These are phyloP conservation scores for Acanthochromis polyacanthus DNA, from an alignment of 2,113 vertebrate genomes.

Conservation along the genomic window DNA sequence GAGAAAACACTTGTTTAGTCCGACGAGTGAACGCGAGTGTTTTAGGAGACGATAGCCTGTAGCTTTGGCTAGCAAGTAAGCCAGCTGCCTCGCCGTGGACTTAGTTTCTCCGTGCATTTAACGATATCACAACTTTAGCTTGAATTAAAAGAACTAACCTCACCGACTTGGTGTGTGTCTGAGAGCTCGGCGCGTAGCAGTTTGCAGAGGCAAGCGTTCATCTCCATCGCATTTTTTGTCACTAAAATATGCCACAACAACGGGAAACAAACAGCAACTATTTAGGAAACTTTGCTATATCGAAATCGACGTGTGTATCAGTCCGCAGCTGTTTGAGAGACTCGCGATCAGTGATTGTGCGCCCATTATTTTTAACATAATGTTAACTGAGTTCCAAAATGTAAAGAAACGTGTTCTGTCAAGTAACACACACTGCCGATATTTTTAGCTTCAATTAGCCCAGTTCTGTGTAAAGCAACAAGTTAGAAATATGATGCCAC, in stretches of 20 bases:
- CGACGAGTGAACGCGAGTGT: neutral
- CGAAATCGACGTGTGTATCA: neutral
- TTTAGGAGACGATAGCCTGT: neutral
- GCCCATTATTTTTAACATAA: neutral
- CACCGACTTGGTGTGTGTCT: neutral
- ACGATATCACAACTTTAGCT: slow-evolving; percentile 22
- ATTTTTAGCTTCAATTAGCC: slow-evolving; percentile 73
- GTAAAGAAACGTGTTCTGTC: neutral
- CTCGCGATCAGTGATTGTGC: neutral
- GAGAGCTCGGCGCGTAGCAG: neutral
- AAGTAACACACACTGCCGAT: slow-evolving; percentile 23
- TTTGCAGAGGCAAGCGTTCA: neutral
- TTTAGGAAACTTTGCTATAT: neutral
- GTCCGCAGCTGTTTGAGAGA: too few relatives aligned
- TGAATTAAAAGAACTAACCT: slow-evolving; percentile 41
- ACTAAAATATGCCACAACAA: neutral
- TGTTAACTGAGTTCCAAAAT: neutral
- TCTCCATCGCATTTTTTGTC: neutral
- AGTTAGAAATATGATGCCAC: slow-evolving; percentile 51
- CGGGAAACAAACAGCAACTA: neutral
- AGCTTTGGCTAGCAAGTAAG: slow-evolving; percentile 33
- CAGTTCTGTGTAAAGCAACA: slow-evolving; percentile 61
- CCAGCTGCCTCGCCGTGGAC: slow-evolving; percentile 17
- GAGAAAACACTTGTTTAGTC: neutral
- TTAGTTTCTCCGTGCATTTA: slow-evolving; percentile 26